Evolutionary conservation across 2,888 invertebrate species (phyloP).

Genomic region (Yponomeuta evonymella): DNA sequence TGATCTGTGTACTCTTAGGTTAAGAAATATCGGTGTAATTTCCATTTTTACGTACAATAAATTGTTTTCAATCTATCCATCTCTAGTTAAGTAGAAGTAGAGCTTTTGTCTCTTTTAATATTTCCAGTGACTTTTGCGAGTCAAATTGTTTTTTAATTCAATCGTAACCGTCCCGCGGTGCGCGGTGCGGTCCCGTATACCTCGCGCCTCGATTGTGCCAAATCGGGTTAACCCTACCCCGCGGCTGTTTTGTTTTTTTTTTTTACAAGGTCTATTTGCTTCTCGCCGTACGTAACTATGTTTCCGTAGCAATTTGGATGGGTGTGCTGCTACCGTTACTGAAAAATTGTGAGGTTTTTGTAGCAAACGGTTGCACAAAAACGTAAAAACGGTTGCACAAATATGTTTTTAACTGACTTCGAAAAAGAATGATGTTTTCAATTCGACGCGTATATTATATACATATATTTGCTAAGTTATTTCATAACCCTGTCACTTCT

Average conservation of each 20-base stretch:
- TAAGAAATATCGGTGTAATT: too few species aligned
- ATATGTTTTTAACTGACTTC: too few species aligned
- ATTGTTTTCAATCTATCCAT: too few species aligned
- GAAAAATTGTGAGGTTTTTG: background rate
- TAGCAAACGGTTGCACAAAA: background rate
- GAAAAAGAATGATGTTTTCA: too few species aligned
- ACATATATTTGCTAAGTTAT: too few species aligned
- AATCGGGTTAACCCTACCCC: background rate
- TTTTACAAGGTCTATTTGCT: background rate
- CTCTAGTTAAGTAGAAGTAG: background rate
- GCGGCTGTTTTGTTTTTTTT: background rate
- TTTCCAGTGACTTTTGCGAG: background rate
- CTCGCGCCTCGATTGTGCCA: background rate
- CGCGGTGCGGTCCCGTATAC: background rate
- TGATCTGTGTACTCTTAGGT: too few species aligned
- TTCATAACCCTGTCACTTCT: too few species aligned
- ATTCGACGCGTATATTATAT: too few species aligned
- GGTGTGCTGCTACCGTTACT: background rate
- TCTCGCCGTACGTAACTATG: background rate
- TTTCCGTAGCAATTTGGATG: background rate
- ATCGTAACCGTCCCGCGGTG: constrained; percentile 4
- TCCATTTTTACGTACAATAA: too few species aligned
- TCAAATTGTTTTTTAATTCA: constrained; percentile 11
- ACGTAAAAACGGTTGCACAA: too few species aligned
- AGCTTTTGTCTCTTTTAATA: background rate